phyloP scores from a whole-genome alignment of 2,888 invertebrate species.

The Escarpia spicata region DNA sequence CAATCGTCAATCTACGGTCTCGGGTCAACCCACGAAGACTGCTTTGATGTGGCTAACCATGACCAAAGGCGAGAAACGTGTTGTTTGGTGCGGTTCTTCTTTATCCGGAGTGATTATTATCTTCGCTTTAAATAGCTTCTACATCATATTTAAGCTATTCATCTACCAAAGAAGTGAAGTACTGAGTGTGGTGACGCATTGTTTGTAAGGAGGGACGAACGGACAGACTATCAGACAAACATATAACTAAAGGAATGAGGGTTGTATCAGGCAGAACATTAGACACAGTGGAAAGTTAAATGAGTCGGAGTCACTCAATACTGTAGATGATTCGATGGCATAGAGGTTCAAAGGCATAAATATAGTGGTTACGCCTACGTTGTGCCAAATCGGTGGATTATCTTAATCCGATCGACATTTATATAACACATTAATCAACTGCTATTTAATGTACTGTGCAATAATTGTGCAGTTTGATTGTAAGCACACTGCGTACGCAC shows the following conservation, averaged over 20 bases:
- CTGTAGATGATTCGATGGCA: not conserved
- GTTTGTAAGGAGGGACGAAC: not conserved
- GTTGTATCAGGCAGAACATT: not conserved
- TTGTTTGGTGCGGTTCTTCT: not conserved
- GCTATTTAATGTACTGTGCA: not conserved
- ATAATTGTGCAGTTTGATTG: not conserved
- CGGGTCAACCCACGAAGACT: not conserved
- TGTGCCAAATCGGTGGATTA: not conserved
- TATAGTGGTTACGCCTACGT: not conserved
- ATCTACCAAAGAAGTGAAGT: not conserved
- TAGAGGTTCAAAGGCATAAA: not conserved
- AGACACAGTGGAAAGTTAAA: not conserved
- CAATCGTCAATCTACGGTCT: not conserved
- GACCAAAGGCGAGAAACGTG: not conserved
- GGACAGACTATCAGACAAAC: not conserved
- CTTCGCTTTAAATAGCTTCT: not conserved
- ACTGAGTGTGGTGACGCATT: not conserved
- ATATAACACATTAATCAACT: not conserved
- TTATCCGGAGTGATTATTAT: not conserved
- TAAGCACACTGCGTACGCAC: not conserved
- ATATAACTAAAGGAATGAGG: not conserved
- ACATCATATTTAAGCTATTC: not conserved
- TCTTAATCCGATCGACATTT: not conserved
- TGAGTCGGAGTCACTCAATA: not conserved
- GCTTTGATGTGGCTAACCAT: constrained; percentile 6